Conservation (phyloP, 2,888 invertebrate species). For the Pyrrhosoma nymphula region DNA sequence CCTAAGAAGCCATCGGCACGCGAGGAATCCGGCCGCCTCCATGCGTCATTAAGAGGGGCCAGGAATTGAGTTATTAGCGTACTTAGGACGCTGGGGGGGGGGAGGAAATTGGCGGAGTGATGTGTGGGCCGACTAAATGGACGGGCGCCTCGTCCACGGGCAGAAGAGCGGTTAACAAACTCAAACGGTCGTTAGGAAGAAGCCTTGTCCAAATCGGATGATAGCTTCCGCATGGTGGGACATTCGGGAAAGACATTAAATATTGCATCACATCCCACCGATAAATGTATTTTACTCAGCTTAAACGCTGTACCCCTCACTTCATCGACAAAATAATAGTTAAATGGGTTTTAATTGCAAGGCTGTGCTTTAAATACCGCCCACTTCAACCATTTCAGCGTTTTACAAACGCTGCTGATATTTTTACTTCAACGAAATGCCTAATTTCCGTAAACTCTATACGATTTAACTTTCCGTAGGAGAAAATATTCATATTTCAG, state of each 20-base stretch:
- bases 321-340: too few relatives aligned
- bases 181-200: neutral
- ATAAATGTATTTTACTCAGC: too few relatives aligned
- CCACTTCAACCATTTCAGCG: too few relatives aligned
- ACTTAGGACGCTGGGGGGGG: neutral
- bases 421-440: too few relatives aligned
- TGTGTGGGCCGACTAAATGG: neutral
- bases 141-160: neutral
- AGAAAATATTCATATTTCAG: too few relatives aligned
- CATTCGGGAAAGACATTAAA: neutral
- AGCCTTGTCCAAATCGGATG: neutral
- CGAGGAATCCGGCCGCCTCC: conserved; percentile 64
- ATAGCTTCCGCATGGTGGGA: neutral
- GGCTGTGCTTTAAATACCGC: too few relatives aligned
- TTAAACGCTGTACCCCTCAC: too few relatives aligned
- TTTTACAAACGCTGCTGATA: too few relatives aligned
- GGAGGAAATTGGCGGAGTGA: neutral
- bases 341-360: too few relatives aligned
- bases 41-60: conserved; percentile 50
- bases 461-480: too few relatives aligned
- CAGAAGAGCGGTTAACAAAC: neutral
- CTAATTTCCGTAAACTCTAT: too few relatives aligned
- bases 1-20: conserved; percentile 61
- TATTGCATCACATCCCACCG: too few relatives aligned
- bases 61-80: conserved; percentile 62